Evolutionary conservation across 2,888 invertebrate species (phyloP).

Genomic region (Chaetogeoica ovagalla): DNA sequence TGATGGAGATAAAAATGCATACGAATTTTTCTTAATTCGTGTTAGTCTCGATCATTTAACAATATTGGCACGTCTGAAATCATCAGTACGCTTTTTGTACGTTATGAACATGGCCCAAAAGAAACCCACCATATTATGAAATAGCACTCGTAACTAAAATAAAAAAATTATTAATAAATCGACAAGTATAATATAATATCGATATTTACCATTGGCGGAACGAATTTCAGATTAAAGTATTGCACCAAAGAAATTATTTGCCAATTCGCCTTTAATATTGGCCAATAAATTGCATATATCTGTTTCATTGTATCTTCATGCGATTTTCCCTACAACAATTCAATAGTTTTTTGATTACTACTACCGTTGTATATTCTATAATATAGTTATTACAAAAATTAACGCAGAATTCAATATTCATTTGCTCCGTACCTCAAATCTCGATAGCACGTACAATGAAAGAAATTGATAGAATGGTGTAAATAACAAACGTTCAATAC

Average conservation of each 20-base stretch:
- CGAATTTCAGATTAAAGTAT: conserved; percentile 72
- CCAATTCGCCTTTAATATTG: conserved; percentile 73
- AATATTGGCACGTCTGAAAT: conserved; percentile 44
- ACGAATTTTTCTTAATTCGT: conserved; percentile 3
- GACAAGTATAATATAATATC: conserved; percentile 35
- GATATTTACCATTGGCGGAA: conserved; percentile 74
- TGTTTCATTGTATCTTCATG: conserved; percentile 69
- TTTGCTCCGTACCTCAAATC: conserved; percentile 67
- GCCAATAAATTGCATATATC: conserved; percentile 68
- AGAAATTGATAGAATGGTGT: conserved; percentile 74
- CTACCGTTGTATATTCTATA: background rate
- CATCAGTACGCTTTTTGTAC: conserved; percentile 63
- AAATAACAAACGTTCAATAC: conserved; percentile 74
- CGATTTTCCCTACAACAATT: conserved; percentile 65
- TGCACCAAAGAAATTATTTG: conserved; percentile 76
- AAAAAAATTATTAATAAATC: conserved; percentile 45
- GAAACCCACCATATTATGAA: conserved; percentile 75
- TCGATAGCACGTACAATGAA: conserved; percentile 72
- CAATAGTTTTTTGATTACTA: background rate
- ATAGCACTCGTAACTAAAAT: conserved; percentile 73
- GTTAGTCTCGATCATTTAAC: conserved; percentile 14
- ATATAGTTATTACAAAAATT: background rate
- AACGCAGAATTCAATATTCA: background rate
- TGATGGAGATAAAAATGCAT: background rate
- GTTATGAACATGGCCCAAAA: conserved; percentile 78